Evolutionary conservation across 2,888 invertebrate genomes (phyloP).

Genomic region (Netelia melanura): DNA sequence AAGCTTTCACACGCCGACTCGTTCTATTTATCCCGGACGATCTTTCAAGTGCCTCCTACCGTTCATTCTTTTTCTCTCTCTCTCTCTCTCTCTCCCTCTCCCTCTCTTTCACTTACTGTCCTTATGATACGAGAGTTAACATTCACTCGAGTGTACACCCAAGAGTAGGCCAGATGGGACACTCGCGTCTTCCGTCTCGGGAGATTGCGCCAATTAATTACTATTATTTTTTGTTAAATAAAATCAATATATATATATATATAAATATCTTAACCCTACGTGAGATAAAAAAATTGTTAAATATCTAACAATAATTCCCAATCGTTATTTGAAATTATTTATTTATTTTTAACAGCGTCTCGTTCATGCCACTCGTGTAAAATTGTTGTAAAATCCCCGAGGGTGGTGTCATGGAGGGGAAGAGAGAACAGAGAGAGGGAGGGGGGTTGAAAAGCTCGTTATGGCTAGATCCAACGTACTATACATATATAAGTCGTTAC

Average conservation of each 20-base stretch:
- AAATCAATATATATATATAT: too few species aligned
- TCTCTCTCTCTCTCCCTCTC: neutral
- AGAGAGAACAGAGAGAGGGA: neutral
- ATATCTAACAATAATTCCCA: too few species aligned
- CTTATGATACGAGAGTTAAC: constrained; percentile 55
- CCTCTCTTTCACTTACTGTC: constrained; percentile 24
- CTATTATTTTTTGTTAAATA: constrained; percentile 16
- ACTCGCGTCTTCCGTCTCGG: constrained; percentile 40
- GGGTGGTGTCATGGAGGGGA: neutral
- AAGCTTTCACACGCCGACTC: constrained; percentile 68
- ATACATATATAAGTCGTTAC: constrained; percentile 26
- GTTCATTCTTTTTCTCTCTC: neutral
- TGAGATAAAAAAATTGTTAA: too few species aligned
- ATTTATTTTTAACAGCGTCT: constrained; percentile 8
- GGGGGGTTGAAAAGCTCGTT: constrained; percentile 39
- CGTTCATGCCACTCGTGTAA: neutral
- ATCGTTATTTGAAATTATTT: neutral
- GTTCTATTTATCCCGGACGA: constrained; percentile 58
- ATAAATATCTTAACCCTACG: too few species aligned
- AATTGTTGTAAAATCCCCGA: neutral
- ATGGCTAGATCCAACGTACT: constrained; percentile 44
- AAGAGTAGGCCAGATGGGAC: constrained; percentile 62
- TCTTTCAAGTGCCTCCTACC: constrained; percentile 58
- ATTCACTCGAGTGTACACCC: constrained; percentile 58
- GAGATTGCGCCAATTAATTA: constrained; percentile 1